Base-by-base conservation (phyloP, 1,140 invertebrate species). In the Drosophila bocqueti region DNA sequence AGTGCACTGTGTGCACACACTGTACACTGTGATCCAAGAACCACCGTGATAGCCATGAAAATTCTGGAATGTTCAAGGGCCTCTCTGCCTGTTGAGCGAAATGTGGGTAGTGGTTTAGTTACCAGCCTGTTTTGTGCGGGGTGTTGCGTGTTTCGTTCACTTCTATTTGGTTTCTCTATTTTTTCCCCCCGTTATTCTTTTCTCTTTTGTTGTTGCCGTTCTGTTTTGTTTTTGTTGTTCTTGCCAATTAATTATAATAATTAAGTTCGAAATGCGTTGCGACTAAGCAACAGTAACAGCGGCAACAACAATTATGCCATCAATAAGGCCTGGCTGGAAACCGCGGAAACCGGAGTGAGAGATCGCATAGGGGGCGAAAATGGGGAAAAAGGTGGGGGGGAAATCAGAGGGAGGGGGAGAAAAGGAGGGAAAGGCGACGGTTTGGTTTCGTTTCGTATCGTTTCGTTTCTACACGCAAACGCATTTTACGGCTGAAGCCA, bases 211-310 rank as follows among this genome's bases (percentile, higher is more conserved):
- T 29, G 46, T 34, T 54, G 24, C 16, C 26, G 2, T 38, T 13
- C 26, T 52, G 9, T 31, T 52, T 38, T 36, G 52, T 16, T 38
- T 13, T 87, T 55, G 72, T 75, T 87, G 49, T 83, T 84, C 67
- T 87, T 86, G 83, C 83, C 83, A 86, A 86, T 84, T 84, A 84
- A 84, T 86, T 86, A 86, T 87, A 87, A 86, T 86, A 86, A 86
- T 86, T 86, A 87, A 86, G 83, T 86, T 87, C 81, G 76, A 86
- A 86, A 86, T 87, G 83, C 83, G 79, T 87, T 86, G 83, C 83
- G 83, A 79, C 83, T 80, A 77, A 83, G 76, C 83, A 87, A 83
- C 83, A 73, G 78, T 60, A 76, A 79, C 52, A 76, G 72, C 29
- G 66, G 65, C 58, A 73, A 78, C 47, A 85, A 60, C 71, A 79